Percentiles rank a stretch among this genome's conserved stretches.
Conservation (phyloP, 2,797 vertebrate genomes). For the Alfaro cultratus region DNA sequence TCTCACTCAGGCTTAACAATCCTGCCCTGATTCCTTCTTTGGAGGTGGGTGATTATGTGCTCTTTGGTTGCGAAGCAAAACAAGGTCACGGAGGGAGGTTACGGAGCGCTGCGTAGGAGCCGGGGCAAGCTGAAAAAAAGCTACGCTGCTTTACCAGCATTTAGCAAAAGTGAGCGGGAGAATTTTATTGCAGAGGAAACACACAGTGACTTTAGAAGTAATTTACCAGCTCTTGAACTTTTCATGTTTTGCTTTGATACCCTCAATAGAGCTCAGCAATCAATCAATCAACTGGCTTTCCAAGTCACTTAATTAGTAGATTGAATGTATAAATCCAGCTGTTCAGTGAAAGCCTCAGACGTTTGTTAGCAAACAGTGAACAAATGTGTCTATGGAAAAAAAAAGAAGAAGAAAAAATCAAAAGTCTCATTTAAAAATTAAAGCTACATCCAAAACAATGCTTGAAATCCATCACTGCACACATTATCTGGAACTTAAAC, state of each 20-base stretch:
- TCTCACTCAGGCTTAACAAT: constrained; percentile 38
- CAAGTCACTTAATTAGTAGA: too few relatives aligned
- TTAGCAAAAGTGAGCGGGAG: neutral
- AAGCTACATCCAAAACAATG: neutral
- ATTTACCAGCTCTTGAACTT: neutral
- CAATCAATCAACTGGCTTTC: neutral
- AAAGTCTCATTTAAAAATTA: neutral
- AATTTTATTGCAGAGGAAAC: constrained; percentile 1
- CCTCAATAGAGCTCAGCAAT: neutral
- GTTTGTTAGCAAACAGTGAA: neutral
- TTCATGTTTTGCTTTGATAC: neutral
- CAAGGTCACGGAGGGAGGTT: constrained; percentile 32
- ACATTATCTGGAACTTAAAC: neutral
- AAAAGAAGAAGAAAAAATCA: neutral
- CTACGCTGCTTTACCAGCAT: neutral
- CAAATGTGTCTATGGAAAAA: neutral
- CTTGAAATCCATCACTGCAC: neutral
- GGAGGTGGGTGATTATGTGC: constrained; percentile 25
- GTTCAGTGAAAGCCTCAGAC: too few relatives aligned
- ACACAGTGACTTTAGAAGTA: neutral
- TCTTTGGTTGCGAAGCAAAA: neutral
- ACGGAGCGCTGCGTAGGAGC: constrained; percentile 7
- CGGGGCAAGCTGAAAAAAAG: neutral
- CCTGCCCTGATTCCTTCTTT: constrained; percentile 29
- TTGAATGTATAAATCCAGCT: too few relatives aligned